Base-by-base conservation (phyloP, 1,140 invertebrate genomes). In the Sipha flava region DNA sequence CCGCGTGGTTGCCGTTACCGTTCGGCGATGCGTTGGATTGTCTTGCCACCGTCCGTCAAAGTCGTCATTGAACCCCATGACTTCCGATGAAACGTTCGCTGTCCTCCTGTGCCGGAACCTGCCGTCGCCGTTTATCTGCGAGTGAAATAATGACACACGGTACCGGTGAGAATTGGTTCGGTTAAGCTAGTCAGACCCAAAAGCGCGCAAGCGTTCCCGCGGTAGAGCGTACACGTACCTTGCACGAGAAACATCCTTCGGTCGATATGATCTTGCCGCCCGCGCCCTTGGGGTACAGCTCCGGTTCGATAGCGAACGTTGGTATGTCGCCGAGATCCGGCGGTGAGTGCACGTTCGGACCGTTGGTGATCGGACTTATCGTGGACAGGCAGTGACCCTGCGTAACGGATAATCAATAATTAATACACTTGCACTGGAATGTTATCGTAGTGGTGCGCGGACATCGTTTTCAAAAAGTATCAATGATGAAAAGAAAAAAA, bases 231-330 rank as follows among this genome's bases (percentile, higher is more conserved):
- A 12, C 5, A 29, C 21, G 6, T 43, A 94, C 91, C 87, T 95
- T 93, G 88, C 94, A 96, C 21, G 93, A 92, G 87, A 95, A 95
- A 86, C 94, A 95, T 5, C 94, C 94, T 86, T 96, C 94, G 0
- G 93, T 94, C 1, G 92, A 92, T 47, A 95, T 93, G 14, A 94
- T 88, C 81, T 92, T 92, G 79, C 92, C 89, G 49, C 90, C 87
- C 3, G 86, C 85, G 45, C 87, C 86, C 16, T 77, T 77, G 1
- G 47, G 73, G 64, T 86, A 86, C 81, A 87, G 87, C 4, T 86
- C 85, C 81, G 89, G 87, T 18, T 85, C 83, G 81, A 92, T 89
- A 0, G 90, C 88, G 85, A 89, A 92, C 0, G 89, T 90, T 5
- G 91, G 91, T 64, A 90, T 90, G 83, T 91, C 90, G 5, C 83